Base-by-base conservation (phyloP, 2,113 vertebrate genomes). In the Cyanoliseus patagonus region DNA sequence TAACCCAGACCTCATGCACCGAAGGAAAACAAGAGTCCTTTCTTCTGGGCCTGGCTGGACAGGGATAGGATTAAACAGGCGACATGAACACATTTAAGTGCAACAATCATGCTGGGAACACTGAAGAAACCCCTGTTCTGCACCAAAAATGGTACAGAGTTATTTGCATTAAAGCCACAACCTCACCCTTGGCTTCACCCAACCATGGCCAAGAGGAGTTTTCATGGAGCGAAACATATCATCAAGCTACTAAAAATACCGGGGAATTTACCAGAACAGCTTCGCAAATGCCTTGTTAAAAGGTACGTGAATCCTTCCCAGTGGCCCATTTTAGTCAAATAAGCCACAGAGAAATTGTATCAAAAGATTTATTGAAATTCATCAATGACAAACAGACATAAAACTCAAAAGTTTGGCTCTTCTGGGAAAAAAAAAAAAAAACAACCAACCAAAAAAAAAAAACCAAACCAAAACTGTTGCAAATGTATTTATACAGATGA, bases 301-400 rank as follows among this genome's bases (percentile, higher is more conserved):
- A 61, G 41, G 83, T 35, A 59, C 4, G 9, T 35, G 57, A 15
- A 35, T 85, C 87, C 77, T 95, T 91, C 87, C 82, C 94, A 92
- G 86, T 80, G 96, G 92, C 91, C 95, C 95, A 63, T 53, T 77
- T 83, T 46, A 98, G 79, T 96, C 95, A 97, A 98, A 98, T 95
- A 98, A 98, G 97, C 91, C 94, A 97, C 97, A 97, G 95, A 93
- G 95, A 96, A 98, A 98, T 98, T 97, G 96, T 99, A 98, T 98
- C 98, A 99, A 99, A 98, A 98, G 98, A 98, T 99, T 99, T 99
- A 99, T 99, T 99, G 98, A 99, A 98, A 98, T 98, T 98, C 97
- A 98, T 98, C 98, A 98, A 98, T 98, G 98, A 98, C 98, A 99
- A 98, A 98, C 98, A 98, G 98, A 98, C 98, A 98, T 97, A 98